Base-by-base conservation (phyloP, 2,113 vertebrate genomes). In the Alosa alosa region DNA sequence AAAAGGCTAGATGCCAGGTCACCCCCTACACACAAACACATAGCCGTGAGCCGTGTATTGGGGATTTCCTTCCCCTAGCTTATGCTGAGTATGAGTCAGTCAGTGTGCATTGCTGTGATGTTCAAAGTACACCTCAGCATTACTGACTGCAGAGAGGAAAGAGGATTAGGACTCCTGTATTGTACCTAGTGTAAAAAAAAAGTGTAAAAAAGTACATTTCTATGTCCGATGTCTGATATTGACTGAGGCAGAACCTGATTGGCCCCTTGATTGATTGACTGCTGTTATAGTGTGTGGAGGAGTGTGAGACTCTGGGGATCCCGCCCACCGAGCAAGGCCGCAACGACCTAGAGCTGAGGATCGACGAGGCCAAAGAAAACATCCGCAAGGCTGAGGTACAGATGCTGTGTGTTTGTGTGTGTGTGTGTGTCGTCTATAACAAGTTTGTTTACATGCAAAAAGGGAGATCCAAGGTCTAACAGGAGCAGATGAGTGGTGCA, bases 301-400 rank as follows among this genome's bases (percentile, higher is more conserved):
- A 98, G 90, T 96, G 97, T 49, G 97, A 99, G 85, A 96, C 94
- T 86, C 97, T 97, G 0, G 97, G 97, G 55, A 89, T 95, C 25
- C 95, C 96, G 83, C 85, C 95, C 55, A 95, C 97, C 2, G 98
- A 99, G 88, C 98, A 97, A 88, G 96, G 93, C 83, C 95, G 97
- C 86, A 94, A 90, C 20, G 98, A 99, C 8, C 94, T 99, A 92
- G 98, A 99, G 91, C 95, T 97, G 93, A 98, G 97, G 90, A 96
- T 98, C 39, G 98, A 99, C 25, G 97, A 99, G 90, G 96, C 97
- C 90, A 97, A 95, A 95, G 98, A 98, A 93, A 96, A 93, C 87
- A 98, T 99, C 46, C 98, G 98, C 88, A 98, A 99, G 94, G 97
- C 98, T 10, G 97, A 99, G 97, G 98, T 97, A 89, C 92, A 72